phyloP scores from a whole-genome alignment of 2,888 invertebrate genomes.

The Uropetala carovei region DNA sequence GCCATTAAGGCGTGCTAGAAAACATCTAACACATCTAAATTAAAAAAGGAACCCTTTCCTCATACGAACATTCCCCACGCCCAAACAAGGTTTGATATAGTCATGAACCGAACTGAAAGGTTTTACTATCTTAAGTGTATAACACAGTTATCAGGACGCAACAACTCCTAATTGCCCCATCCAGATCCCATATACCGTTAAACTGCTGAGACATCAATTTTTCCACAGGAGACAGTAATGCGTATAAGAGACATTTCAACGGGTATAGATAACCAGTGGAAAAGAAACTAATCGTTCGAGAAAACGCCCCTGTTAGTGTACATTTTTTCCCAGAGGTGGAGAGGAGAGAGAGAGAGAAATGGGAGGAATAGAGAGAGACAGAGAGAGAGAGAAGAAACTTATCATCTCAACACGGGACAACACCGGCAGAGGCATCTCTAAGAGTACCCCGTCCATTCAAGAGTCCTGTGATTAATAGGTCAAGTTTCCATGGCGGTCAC shows the following conservation, averaged over 20 bases:
- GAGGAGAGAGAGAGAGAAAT: too few relatives aligned
- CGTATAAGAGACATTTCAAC: constrained; percentile 40
- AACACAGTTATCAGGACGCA: constrained; percentile 38
- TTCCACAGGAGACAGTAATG: constrained; percentile 24
- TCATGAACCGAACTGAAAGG: background rate
- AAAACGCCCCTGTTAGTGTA: background rate
- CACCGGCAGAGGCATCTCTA: constrained; percentile 29
- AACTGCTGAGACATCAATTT: constrained; percentile 31
- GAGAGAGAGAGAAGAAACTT: background rate
- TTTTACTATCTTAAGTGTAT: background rate
- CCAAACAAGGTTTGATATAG: background rate
- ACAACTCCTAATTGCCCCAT: constrained; percentile 20
- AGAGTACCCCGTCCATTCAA: constrained; percentile 40
- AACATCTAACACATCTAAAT: too few relatives aligned
- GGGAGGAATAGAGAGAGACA: background rate
- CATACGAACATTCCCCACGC: too few relatives aligned
- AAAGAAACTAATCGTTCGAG: constrained; percentile 25
- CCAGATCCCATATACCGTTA: background rate
- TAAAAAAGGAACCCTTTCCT: too few relatives aligned
- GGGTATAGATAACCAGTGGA: constrained; percentile 9
- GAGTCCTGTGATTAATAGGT: constrained; percentile 57
- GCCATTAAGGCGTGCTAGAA: too few relatives aligned
- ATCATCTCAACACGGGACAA: constrained; percentile 35
- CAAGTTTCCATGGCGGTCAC: constrained; percentile 36
- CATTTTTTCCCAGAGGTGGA: background rate